Conservation (phyloP, 2,113 vertebrate species). For the Podocnemis expansa region DNA sequence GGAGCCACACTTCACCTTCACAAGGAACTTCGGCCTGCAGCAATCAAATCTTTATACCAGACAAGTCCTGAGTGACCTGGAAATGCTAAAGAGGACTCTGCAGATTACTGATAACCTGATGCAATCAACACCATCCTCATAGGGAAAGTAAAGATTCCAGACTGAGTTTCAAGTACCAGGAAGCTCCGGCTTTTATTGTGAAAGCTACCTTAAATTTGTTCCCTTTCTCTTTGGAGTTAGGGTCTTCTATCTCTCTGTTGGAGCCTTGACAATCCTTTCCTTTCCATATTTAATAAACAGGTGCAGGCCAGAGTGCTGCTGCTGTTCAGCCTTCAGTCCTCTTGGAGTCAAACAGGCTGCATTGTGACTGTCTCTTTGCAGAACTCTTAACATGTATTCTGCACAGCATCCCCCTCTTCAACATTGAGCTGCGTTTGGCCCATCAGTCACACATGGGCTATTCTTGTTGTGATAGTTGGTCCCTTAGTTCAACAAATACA, state of each 20-base stretch:
- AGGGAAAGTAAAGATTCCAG: background rate
- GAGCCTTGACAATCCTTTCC: background rate
- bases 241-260: background rate
- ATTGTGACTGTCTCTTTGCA: background rate
- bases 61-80: background rate
- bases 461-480: background rate
- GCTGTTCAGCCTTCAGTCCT: background rate
- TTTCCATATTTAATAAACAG: background rate
- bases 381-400: background rate
- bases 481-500: background rate
- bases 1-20: background rate
- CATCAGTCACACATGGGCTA: background rate
- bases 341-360: background rate
- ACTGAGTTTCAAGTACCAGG: background rate
- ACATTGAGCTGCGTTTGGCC: background rate
- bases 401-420: background rate
- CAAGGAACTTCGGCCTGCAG: background rate
- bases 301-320: background rate
- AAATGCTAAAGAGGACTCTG: background rate
- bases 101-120: fast-evolving
- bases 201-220: fast-evolving
- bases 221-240: background rate
- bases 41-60: background rate
- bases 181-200: background rate
- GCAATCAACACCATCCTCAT: background rate